Evolutionary conservation across 2,797 vertebrate species (phyloP).

Genomic region (Clarias platycephalus): DNA sequence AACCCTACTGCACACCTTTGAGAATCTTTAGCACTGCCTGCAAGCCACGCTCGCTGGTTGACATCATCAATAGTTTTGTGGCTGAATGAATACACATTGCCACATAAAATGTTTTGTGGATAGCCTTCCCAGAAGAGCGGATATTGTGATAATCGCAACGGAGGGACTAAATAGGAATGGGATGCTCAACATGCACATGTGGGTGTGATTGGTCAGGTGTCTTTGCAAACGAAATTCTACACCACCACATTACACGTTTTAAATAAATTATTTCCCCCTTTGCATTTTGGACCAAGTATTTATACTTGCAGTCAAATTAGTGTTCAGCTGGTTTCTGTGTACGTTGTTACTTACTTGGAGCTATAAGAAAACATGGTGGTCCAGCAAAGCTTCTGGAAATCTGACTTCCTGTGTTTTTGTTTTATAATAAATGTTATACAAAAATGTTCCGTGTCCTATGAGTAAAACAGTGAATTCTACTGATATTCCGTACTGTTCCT

Average conservation of each 20-base stretch:
- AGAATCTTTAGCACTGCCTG: not conserved
- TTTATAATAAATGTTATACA: not conserved
- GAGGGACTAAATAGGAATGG: no score
- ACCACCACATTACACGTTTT: not conserved
- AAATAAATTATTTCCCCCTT: not conserved
- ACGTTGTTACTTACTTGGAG: not conserved
- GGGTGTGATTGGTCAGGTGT: not conserved
- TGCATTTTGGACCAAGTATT: not conserved
- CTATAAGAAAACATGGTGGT: not conserved
- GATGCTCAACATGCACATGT: not conserved
- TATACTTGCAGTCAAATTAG: not conserved
- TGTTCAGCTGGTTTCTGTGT: not conserved
- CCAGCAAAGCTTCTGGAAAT: not conserved
- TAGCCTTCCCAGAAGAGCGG: not conserved
- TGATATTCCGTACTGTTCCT: not conserved
- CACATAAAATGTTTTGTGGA: not conserved
- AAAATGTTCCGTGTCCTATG: not conserved
- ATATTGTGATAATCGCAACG: not conserved
- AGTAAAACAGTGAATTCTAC: not conserved
- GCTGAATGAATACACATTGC: not conserved
- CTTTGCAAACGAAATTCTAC: not conserved
- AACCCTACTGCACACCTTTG: not conserved
- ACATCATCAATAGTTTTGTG: not conserved
- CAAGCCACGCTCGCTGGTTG: not conserved
- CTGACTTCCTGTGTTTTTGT: not conserved